A percentile compares a stretch with the other conserved stretches of the same genome.
Conservation (phyloP, 2,113 vertebrate genomes). For the Engraulis encrasicolus region DNA sequence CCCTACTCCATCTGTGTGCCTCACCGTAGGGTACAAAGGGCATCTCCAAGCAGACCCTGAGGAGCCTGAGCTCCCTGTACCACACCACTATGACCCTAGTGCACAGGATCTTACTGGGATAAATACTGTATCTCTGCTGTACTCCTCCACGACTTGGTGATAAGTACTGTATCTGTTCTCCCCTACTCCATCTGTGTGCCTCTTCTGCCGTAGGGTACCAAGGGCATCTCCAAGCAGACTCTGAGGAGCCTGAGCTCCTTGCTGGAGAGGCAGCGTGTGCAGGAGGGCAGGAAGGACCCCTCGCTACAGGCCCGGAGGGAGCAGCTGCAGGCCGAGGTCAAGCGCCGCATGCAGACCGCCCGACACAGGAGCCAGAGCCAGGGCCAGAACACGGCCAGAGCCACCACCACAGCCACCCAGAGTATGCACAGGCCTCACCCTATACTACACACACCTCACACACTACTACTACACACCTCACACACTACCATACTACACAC, state of each 20-base stretch:
- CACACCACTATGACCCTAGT: too few relatives aligned
- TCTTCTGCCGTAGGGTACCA: conserved; percentile 56
- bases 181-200: neutral
- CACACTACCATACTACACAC: too few relatives aligned
- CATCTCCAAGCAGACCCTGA: conserved; percentile 58
- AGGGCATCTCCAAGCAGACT: conserved; percentile 62
- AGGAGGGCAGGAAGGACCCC: conserved; percentile 57
- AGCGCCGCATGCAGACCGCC: conserved; percentile 48
- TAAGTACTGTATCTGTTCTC: neutral
- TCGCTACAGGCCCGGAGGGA: conserved; percentile 56
- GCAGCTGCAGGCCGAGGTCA: conserved; percentile 51
- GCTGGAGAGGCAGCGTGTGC: conserved; percentile 64
- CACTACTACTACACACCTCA: too few relatives aligned
- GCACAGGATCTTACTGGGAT: too few relatives aligned
- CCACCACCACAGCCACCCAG: conserved; percentile 22
- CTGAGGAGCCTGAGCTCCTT: conserved; percentile 57
- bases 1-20: neutral
- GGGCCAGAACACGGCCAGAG: neutral
- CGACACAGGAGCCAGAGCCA: conserved; percentile 40
- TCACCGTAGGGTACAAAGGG: conserved; percentile 63
- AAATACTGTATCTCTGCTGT: too few relatives aligned
- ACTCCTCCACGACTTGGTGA: too few relatives aligned
- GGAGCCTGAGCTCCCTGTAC: conserved; percentile 57
- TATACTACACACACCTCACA: too few relatives aligned
- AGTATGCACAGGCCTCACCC: conserved; percentile 44